Percentiles rank a stretch among this genome's conserved stretches.
These are phyloP conservation scores for Euplexia lucipara DNA, from an alignment of 2,888 invertebrate genomes.

Conservation along the genomic window DNA sequence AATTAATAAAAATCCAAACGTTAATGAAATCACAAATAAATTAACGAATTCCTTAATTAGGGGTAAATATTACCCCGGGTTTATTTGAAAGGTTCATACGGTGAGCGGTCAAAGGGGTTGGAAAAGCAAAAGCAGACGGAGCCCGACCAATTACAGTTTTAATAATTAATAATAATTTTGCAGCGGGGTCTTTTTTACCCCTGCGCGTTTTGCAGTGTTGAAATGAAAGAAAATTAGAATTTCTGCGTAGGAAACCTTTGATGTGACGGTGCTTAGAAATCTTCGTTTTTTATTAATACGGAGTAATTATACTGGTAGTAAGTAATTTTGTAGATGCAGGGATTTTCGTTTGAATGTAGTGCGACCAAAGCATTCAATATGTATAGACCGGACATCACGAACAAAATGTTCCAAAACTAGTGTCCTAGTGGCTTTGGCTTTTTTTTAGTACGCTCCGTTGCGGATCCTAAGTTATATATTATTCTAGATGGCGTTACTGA, in stretches of 20 bases:
- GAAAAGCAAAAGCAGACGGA: slow-evolving; percentile 51
- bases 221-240: slow-evolving; percentile 52
- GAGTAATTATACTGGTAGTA: slow-evolving; percentile 12
- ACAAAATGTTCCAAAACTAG: too few relatives aligned
- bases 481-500: too few relatives aligned
- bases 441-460: too few relatives aligned
- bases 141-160: slow-evolving; percentile 70
- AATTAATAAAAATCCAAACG: slow-evolving; percentile 23
- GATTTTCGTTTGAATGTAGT: not conserved
- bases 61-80: slow-evolving; percentile 53
- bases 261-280: slow-evolving; percentile 32
- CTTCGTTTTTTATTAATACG: slow-evolving; percentile 26
- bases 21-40: slow-evolving; percentile 35
- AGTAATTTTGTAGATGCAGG: not conserved
- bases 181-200: slow-evolving; percentile 47
- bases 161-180: slow-evolving; percentile 72
- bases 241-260: slow-evolving; percentile 35
- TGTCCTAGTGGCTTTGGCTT: too few relatives aligned
- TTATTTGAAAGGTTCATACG: slow-evolving; percentile 57
- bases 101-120: slow-evolving; percentile 67
- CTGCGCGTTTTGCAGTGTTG: slow-evolving; percentile 37
- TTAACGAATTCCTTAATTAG: slow-evolving; percentile 56
- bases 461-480: too few relatives aligned
- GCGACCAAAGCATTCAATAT: too few relatives aligned
- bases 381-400: too few relatives aligned